Conservation (phyloP, 2,113 vertebrate genomes). For the Amphiprion ocellaris region DNA sequence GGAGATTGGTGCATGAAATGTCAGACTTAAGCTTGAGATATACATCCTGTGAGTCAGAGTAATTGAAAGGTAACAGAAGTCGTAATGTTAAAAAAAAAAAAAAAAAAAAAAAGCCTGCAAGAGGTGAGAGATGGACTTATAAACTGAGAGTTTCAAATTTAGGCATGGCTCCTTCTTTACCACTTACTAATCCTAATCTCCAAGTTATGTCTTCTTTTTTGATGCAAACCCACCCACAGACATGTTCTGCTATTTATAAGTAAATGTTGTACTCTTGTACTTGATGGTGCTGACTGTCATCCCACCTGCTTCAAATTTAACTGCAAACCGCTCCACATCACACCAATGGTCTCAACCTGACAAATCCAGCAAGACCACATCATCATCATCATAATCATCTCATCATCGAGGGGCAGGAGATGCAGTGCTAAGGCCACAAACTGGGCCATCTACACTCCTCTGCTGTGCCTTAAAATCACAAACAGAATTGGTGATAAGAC, state of each 20-base stretch:
- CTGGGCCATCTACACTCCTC: conserved; percentile 14
- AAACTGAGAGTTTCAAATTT: conserved; percentile 11
- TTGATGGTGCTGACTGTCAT: not conserved
- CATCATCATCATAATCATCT: not conserved
- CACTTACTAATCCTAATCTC: not conserved
- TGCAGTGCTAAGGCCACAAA: conserved; percentile 18
- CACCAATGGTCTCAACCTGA: not conserved
- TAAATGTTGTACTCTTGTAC: not conserved
- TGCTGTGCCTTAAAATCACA: conserved; percentile 21
- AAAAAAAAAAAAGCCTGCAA: too few species aligned
- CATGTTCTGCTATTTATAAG: not conserved
- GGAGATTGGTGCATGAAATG: too few species aligned
- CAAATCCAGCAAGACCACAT: conserved; percentile 7
- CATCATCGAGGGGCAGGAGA: not conserved
- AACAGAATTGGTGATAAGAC: conserved; percentile 20
- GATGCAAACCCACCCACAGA: not conserved
- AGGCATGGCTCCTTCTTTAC: not conserved
- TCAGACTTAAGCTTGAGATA: too few species aligned
- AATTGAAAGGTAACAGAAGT: too few species aligned
- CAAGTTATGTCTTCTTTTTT: not conserved
- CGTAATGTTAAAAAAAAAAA: too few species aligned
- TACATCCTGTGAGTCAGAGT: too few species aligned
- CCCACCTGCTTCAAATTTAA: not conserved
- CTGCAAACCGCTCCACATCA: not conserved
- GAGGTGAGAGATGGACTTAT: conserved; percentile 13